Evolutionary conservation across 2,888 invertebrate genomes (phyloP).

Genomic region (Yponomeuta malinellus): DNA sequence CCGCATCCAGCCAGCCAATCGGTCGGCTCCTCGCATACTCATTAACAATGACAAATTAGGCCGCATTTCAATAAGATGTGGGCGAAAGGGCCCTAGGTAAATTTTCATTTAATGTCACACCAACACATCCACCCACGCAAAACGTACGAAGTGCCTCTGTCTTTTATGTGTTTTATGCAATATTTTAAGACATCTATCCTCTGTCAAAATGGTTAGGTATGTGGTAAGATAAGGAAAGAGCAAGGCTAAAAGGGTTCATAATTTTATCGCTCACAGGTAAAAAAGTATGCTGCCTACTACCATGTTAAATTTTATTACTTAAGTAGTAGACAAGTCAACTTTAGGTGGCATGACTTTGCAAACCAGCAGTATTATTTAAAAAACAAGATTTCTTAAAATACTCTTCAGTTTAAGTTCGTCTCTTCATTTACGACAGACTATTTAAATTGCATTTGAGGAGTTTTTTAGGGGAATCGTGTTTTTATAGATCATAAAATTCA

Average conservation of each 20-base stretch:
- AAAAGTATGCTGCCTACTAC: not conserved
- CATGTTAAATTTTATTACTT: not conserved
- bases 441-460: too few relatives aligned
- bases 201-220: not conserved
- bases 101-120: not conserved
- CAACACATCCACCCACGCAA: not conserved
- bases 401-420: too few relatives aligned
- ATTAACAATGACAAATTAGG: conserved; percentile 9
- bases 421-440: too few relatives aligned
- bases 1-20: conserved; percentile 8
- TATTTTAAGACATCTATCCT: not conserved
- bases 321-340: not conserved
- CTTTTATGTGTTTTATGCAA: not conserved
- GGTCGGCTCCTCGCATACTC: not conserved
- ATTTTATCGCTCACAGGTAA: not conserved
- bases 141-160: not conserved
- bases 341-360: not conserved
- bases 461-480: too few relatives aligned
- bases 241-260: not conserved
- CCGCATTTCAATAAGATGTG: conserved; percentile 10
- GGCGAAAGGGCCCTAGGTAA: conserved; percentile 7
- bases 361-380: not conserved
- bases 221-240: not conserved
- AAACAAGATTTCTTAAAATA: too few relatives aligned
- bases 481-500: too few relatives aligned